phyloP scores from a whole-genome alignment of 2,888 invertebrate species.

The Lydus trimaculatus region DNA sequence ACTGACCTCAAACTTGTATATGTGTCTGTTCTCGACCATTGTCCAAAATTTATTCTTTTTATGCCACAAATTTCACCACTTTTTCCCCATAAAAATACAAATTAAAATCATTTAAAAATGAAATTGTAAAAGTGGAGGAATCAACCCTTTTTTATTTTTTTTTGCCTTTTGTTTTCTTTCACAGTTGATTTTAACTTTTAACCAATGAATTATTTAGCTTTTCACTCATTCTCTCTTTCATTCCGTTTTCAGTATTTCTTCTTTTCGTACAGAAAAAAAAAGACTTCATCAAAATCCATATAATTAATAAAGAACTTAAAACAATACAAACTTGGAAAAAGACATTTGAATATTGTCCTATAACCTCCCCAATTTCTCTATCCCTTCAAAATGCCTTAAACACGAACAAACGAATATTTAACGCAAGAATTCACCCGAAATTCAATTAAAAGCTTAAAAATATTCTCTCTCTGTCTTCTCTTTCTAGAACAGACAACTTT shows the following conservation, averaged over 20 bases:
- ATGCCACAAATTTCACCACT: conserved; percentile 11
- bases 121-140: neutral
- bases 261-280: conserved; percentile 11
- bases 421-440: conserved; percentile 47
- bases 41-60: conserved; percentile 20
- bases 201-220: neutral
- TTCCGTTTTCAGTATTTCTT: conserved; percentile 19
- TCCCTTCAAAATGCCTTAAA: conserved; percentile 1
- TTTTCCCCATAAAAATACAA: neutral
- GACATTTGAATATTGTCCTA: conserved; percentile 42
- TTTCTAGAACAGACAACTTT: conserved; percentile 47
- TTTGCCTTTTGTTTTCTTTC: neutral
- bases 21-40: conserved; percentile 21
- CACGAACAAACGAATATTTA: conserved; percentile 45
- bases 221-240: neutral
- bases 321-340: conserved; percentile 33
- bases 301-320: conserved; percentile 37
- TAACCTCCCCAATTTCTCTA: neutral
- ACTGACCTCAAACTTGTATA: conserved; percentile 45
- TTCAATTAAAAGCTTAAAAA: conserved; percentile 48
- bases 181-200: neutral
- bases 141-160: neutral
- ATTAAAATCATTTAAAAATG: neutral
- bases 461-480: too few species aligned
- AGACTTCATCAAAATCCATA: conserved; percentile 28